These are phyloP conservation scores for Cydia splendana DNA, from an alignment of 1,140 invertebrate species.

Conservation along the genomic window DNA sequence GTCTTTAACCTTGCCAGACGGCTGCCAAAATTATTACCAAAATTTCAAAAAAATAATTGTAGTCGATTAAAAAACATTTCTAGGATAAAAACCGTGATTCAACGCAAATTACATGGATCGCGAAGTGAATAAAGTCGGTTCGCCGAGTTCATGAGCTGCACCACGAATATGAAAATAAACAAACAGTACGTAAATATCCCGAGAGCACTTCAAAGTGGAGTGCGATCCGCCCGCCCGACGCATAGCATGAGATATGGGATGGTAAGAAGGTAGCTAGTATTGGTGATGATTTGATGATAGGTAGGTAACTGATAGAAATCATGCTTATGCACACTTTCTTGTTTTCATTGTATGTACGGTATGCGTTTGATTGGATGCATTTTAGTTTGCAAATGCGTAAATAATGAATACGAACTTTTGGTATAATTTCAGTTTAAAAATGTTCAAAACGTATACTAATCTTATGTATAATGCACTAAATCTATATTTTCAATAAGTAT, in stretches of 20 bases:
- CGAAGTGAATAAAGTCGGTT: slow-evolving; percentile 42
- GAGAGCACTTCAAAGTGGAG: slow-evolving; percentile 72
- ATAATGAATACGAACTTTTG: no score
- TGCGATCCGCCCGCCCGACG: slow-evolving; percentile 39
- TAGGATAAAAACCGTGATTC: neutral
- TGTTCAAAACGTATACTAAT: no score
- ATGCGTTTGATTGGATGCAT: no score
- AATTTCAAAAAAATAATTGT: no score
- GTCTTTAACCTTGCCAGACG: no score
- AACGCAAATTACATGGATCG: neutral
- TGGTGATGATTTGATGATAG: neutral
- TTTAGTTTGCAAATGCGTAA: no score
- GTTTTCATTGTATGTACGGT: no score
- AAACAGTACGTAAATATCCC: slow-evolving; percentile 71
- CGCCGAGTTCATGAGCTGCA: slow-evolving; percentile 61
- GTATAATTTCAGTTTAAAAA: no score
- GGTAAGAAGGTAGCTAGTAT: neutral
- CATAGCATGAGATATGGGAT: slow-evolving; percentile 31
- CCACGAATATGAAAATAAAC: slow-evolving; percentile 75
- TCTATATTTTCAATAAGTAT: no score
- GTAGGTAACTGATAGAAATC: neutral
- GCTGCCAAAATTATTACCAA: no score
- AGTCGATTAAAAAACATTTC: neutral
- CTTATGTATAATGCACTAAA: no score
- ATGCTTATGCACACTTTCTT: no score